A percentile compares a stretch with the other conserved stretches of the same genome.
These are phyloP conservation scores for Portunus trituberculatus DNA, from an alignment of 1,140 invertebrate genomes.

Conservation along the genomic window DNA sequence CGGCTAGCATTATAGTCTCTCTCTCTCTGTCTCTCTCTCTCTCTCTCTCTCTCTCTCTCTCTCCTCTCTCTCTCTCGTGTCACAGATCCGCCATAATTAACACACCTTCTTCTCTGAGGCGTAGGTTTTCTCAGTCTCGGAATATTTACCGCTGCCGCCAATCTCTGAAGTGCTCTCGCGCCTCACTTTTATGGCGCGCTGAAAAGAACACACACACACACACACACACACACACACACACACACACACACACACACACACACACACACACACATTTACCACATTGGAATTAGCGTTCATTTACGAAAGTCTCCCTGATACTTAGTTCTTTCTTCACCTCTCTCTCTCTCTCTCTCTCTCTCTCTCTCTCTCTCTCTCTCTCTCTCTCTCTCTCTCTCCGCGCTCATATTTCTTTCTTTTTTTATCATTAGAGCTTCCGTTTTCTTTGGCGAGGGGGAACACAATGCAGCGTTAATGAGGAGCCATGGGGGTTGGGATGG, in stretches of 20 bases:
- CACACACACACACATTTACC: conserved; percentile 31
- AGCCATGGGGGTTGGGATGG: neutral
- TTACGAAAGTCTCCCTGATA: conserved; percentile 21
- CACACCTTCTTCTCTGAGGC: neutral
- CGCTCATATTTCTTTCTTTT: conserved; percentile 3
- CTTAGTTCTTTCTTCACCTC: neutral
- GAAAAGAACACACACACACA: neutral
- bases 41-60: conserved; percentile 43
- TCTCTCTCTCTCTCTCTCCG: neutral
- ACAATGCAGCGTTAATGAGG: conserved; percentile 69
- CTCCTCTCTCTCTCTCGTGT: neutral
- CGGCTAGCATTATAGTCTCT: neutral
- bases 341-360: conserved; percentile 24
- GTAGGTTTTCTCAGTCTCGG: neutral
- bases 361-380: conserved; percentile 25
- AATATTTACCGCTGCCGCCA: conserved; percentile 26
- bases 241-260: conserved; percentile 5
- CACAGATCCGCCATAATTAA: conserved; percentile 33
- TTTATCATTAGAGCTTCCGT: neutral
- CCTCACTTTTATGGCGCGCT: neutral
- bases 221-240: conserved; percentile 11
- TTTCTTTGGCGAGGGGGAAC: conserved; percentile 42
- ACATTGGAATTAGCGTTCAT: conserved; percentile 61
- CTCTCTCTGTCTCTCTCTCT: conserved; percentile 22
- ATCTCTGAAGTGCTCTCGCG: conserved; percentile 18